Evolutionary conservation across 1,140 invertebrate species (phyloP).

Genomic region (Caenorhabditis tropicalis): DNA sequence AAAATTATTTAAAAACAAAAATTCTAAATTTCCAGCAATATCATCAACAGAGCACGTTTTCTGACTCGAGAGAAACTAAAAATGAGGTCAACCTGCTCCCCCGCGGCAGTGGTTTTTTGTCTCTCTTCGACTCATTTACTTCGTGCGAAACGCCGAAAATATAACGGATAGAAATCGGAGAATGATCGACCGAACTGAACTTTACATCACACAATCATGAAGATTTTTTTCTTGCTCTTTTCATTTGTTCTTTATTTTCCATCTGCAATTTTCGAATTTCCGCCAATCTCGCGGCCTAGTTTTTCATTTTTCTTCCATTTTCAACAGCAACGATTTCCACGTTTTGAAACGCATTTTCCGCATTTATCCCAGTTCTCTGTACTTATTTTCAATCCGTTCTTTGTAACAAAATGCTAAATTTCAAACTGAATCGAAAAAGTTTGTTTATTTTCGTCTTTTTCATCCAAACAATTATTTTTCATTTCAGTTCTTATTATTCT

Average conservation of each 20-base stretch:
- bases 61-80: neutral
- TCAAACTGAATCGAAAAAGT: conserved; percentile 31
- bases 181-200: neutral
- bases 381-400: neutral
- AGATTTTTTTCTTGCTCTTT: neutral
- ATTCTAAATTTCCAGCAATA: too few relatives aligned
- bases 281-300: neutral
- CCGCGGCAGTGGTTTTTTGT: neutral
- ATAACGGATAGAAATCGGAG: conserved; percentile 32
- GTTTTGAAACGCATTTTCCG: neutral
- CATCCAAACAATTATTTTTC: too few relatives aligned
- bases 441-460: neutral
- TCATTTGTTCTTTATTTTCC: neutral
- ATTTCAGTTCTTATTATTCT: neutral
- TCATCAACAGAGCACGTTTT: too few relatives aligned
- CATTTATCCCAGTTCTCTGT: neutral
- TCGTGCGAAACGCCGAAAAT: neutral
- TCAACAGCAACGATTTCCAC: neutral
- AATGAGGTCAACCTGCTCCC: neutral
- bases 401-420: neutral
- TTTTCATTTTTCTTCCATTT: neutral
- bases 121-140: neutral
- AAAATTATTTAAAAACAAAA: too few relatives aligned
- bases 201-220: conserved; percentile 9
- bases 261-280: neutral